phyloP scores from a whole-genome alignment of 2,888 invertebrate genomes.

The Thecocarcelia acutangulata region DNA sequence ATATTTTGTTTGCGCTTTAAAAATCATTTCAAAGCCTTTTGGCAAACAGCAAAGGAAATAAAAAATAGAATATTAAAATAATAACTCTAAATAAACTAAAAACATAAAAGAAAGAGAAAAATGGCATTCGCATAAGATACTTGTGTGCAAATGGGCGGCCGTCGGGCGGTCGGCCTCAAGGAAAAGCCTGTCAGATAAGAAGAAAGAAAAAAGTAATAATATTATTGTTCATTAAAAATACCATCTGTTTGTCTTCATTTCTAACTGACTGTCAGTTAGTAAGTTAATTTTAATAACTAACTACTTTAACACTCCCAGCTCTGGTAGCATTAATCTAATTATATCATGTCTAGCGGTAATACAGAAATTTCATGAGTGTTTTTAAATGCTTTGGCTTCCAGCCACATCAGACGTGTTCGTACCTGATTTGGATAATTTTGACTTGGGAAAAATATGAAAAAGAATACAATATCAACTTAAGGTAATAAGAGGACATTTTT shows the following conservation, averaged over 20 bases:
- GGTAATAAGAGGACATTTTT: no score
- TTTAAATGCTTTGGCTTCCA: background rate
- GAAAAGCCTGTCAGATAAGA: background rate
- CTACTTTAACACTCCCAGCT: constrained; percentile 10
- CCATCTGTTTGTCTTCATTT: constrained; percentile 6
- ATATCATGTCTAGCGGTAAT: constrained; percentile 12
- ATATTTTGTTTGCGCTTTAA: constrained; percentile 13
- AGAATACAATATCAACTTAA: no score
- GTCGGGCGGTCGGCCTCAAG: background rate
- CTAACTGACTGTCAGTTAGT: background rate
- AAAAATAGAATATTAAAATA: constrained; percentile 14
- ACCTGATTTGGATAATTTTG: no score
- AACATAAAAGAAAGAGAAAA: background rate
- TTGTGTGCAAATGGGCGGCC: no score
- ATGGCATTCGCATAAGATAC: background rate
- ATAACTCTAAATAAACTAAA: background rate
- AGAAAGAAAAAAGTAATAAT: background rate
- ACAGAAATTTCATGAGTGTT: background rate
- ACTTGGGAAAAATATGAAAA: no score
- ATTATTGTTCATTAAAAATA: background rate
- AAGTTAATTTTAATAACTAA: background rate
- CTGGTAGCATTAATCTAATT: constrained; percentile 26
- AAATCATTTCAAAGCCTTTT: constrained; percentile 49
- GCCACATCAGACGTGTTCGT: background rate
- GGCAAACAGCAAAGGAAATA: constrained; percentile 10